Percentiles rank a stretch among this genome's conserved stretches.
Evolutionary conservation across 2,113 vertebrate species (phyloP).

Genomic region (Macrotis lagotis): DNA sequence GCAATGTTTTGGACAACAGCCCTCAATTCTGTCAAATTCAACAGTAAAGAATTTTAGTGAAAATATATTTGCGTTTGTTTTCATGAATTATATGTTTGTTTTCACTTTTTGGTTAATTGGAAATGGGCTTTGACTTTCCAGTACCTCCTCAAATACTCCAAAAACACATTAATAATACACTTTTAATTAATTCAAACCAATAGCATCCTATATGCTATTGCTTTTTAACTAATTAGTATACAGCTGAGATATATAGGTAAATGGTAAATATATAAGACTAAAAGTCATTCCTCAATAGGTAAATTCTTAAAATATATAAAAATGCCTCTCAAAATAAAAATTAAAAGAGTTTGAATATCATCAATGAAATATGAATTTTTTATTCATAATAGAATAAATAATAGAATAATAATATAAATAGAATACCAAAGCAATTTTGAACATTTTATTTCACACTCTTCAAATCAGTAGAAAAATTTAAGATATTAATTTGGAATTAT

Average conservation of each 20-base stretch:
- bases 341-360: not conserved
- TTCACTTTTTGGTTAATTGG: not conserved
- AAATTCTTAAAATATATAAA: not conserved
- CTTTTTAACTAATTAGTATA: not conserved
- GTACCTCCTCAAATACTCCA: not conserved
- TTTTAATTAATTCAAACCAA: not conserved
- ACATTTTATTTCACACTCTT: not conserved
- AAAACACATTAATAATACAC: not conserved
- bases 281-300: not conserved
- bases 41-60: not conserved
- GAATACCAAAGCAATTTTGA: not conserved
- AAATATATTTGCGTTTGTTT: not conserved
- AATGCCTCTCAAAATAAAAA: not conserved
- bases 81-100: not conserved
- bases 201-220: not conserved
- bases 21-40: not conserved
- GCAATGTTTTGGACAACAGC: conserved; percentile 6
- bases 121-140: not conserved
- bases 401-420: not conserved
- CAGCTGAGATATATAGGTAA: not conserved
- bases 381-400: no score
- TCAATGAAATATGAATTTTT: not conserved
- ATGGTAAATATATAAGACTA: not conserved
- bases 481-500: not conserved
- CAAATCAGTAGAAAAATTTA: not conserved